Conservation (phyloP, 2,113 vertebrate genomes). For the Sapayoa aenigma region DNA sequence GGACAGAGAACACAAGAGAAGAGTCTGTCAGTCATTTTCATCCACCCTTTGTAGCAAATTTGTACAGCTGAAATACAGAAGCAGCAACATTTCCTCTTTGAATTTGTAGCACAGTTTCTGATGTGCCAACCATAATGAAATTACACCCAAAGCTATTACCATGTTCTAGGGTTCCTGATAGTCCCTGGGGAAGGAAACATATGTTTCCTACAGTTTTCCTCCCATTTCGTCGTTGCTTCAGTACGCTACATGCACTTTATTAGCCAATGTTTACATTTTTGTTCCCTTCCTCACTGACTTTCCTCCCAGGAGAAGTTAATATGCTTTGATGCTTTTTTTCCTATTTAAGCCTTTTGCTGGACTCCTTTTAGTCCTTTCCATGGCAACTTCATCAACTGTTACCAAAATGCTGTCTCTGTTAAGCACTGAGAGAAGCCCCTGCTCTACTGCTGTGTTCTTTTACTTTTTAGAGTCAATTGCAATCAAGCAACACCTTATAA, state of each 20-base stretch:
- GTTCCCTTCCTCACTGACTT: neutral
- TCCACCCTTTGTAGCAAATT: neutral
- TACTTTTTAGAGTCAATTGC: neutral
- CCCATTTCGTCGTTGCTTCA: neutral
- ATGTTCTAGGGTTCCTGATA: neutral
- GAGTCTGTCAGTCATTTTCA: conserved; percentile 32
- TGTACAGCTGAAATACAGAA: conserved; percentile 22
- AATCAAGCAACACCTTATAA: neutral
- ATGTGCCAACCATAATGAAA: neutral
- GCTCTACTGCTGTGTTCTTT: neutral
- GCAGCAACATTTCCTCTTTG: neutral
- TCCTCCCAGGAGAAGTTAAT: neutral
- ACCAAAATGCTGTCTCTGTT: conserved; percentile 1
- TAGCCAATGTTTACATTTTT: neutral
- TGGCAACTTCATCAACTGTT: neutral
- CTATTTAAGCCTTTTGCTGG: neutral
- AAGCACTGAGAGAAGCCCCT: neutral
- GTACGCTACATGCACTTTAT: neutral
- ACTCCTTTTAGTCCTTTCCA: neutral
- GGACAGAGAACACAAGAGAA: conserved; percentile 13
- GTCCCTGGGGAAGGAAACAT: neutral
- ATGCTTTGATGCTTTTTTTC: neutral
- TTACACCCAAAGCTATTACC: neutral
- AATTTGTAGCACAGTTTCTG: neutral
- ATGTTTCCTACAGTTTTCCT: neutral